These are phyloP conservation scores for Cyclina sinensis DNA, from an alignment of 1,140 invertebrate genomes.

Conservation along the genomic window DNA sequence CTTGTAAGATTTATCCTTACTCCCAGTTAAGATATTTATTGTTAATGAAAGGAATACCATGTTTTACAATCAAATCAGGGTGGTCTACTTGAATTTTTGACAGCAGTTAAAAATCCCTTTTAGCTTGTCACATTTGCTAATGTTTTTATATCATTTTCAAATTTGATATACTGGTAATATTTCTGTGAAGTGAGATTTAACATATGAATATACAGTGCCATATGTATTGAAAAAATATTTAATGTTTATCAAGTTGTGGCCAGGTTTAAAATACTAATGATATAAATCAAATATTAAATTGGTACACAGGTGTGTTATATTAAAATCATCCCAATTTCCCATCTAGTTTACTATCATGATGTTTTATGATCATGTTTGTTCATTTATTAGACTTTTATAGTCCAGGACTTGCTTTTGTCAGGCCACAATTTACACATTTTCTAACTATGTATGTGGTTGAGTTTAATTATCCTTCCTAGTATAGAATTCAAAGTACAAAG, in stretches of 20 bases:
- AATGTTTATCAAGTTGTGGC: neutral
- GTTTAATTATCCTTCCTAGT: too few species aligned
- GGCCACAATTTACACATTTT: too few species aligned
- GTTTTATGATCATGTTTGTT: neutral
- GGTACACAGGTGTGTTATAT: neutral
- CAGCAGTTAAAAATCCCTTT: too few species aligned
- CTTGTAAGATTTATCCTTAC: too few species aligned
- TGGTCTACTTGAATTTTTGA: too few species aligned
- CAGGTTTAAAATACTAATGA: neutral
- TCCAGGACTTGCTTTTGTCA: too few species aligned
- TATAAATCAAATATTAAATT: neutral
- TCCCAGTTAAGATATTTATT: too few species aligned
- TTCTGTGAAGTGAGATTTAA: neutral
- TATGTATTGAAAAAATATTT: neutral
- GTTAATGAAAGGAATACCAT: too few species aligned
- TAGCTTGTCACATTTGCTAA: neutral
- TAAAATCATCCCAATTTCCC: constrained; percentile 12
- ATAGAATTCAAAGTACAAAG: too few species aligned
- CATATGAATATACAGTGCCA: neutral
- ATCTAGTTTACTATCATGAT: neutral
- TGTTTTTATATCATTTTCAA: constrained; percentile 1
- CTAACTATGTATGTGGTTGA: too few species aligned
- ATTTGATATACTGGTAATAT: neutral
- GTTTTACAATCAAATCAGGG: too few species aligned
- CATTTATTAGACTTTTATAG: too few species aligned